These are phyloP conservation scores for Notothenia rossii DNA, from an alignment of 2,113 vertebrate genomes.

Conservation along the genomic window DNA sequence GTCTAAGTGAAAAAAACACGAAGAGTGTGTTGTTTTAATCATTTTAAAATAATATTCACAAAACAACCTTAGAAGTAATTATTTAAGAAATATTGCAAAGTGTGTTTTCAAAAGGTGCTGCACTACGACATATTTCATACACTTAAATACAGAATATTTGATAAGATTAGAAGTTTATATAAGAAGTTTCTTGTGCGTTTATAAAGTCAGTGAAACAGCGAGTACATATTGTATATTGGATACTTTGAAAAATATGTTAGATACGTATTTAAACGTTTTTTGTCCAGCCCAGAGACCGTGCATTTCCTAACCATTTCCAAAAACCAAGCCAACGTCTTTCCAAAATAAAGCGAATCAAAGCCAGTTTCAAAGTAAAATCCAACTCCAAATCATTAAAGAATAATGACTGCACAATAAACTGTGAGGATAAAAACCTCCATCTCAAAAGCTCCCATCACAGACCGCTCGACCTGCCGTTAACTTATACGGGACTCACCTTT, in stretches of 20 bases:
- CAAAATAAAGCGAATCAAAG: neutral
- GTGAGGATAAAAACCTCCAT: neutral
- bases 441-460: conserved; percentile 8
- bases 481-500: conserved; percentile 74
- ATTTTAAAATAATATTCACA: neutral
- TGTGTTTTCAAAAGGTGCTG: neutral
- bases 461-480: conserved; percentile 28
- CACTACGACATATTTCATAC: neutral
- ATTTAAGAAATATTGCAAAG: conserved; percentile 1
- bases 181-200: neutral
- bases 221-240: neutral
- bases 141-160: neutral
- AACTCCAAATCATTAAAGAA: neutral
- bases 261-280: neutral
- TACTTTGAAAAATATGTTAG: neutral
- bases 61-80: neutral
- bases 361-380: neutral
- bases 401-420: neutral
- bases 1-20: too few relatives aligned
- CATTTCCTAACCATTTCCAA: conserved; percentile 8
- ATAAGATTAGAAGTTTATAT: neutral
- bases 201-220: neutral
- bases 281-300: neutral
- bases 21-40: neutral
- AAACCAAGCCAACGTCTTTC: neutral